Evolutionary conservation across 2,113 vertebrate genomes (phyloP).

Genomic region (Morone chrysops): DNA sequence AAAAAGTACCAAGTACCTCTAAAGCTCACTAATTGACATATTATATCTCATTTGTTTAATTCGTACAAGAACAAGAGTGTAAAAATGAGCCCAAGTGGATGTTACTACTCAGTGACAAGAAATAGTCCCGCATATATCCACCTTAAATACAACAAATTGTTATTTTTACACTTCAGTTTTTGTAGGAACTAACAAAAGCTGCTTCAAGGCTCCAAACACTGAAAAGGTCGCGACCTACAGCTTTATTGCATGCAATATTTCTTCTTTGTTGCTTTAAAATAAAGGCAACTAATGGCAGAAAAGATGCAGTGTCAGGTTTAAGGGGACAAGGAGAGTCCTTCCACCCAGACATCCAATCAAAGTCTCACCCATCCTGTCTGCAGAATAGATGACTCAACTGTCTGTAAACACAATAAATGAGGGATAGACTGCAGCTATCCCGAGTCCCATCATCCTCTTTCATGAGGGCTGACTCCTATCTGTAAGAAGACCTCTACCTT

Average conservation of each 20-base stretch:
- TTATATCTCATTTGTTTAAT: neutral
- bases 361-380: neutral
- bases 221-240: neutral
- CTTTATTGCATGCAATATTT: neutral
- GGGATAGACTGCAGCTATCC: conserved; percentile 28
- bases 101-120: neutral
- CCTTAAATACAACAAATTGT: neutral
- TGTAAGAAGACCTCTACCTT: conserved; percentile 75
- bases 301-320: conserved; percentile 10
- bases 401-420: conserved; percentile 42
- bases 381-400: conserved; percentile 18
- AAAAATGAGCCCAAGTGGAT: too few species aligned
- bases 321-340: neutral
- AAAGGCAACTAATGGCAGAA: neutral
- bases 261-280: neutral
- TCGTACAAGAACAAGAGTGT: neutral
- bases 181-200: neutral
- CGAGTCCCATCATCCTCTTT: conserved; percentile 52
- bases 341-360: conserved; percentile 16
- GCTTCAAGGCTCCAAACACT: neutral
- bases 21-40: neutral
- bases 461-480: conserved; percentile 47
- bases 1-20: neutral
- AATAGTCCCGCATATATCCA: neutral
- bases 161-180: neutral